Percentiles rank a stretch among this genome's conserved stretches.
These are phyloP conservation scores for Cryptocheilus praepositus DNA, from an alignment of 2,888 invertebrate genomes.

Conservation along the genomic window DNA sequence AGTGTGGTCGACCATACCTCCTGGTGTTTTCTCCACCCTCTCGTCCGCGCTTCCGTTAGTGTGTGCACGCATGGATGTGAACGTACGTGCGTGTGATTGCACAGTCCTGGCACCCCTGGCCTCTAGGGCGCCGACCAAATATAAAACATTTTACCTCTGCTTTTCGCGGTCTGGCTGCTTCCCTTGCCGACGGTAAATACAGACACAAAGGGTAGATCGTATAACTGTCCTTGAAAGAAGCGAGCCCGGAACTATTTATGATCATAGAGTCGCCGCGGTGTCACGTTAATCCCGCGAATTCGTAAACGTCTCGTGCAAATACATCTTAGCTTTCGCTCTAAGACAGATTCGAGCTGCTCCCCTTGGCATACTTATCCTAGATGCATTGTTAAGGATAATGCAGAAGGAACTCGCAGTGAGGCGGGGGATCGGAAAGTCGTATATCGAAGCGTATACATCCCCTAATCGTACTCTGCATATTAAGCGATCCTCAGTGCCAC, in stretches of 20 bases:
- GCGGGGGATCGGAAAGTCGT: constrained; percentile 13
- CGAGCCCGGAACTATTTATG: constrained; percentile 43
- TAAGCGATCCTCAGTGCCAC: constrained; percentile 58
- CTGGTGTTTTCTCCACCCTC: constrained; percentile 58
- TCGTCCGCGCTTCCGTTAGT: constrained; percentile 15
- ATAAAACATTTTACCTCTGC: constrained; percentile 48
- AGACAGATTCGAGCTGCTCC: not conserved
- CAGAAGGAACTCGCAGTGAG: not conserved
- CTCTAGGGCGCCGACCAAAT: constrained; percentile 39
- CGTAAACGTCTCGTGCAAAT: not conserved
- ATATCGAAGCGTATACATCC: constrained; percentile 45
- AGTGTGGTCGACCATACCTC: constrained; percentile 47
- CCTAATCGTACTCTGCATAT: constrained; percentile 63
- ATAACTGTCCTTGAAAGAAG: constrained; percentile 25
- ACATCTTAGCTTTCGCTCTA: not conserved
- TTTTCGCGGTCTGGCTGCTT: constrained; percentile 18
- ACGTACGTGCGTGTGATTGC: constrained; percentile 30
- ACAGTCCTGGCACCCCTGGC: constrained; percentile 19
- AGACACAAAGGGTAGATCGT: constrained; percentile 31
- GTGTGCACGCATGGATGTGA: not conserved
- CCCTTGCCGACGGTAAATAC: constrained; percentile 37
- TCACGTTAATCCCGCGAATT: not conserved
- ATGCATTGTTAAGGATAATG: too few species aligned
- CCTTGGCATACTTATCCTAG: not conserved
- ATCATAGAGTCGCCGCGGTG: not conserved